phyloP scores from a whole-genome alignment of 2,888 invertebrate genomes.

The Chymomyza fuscimana region DNA sequence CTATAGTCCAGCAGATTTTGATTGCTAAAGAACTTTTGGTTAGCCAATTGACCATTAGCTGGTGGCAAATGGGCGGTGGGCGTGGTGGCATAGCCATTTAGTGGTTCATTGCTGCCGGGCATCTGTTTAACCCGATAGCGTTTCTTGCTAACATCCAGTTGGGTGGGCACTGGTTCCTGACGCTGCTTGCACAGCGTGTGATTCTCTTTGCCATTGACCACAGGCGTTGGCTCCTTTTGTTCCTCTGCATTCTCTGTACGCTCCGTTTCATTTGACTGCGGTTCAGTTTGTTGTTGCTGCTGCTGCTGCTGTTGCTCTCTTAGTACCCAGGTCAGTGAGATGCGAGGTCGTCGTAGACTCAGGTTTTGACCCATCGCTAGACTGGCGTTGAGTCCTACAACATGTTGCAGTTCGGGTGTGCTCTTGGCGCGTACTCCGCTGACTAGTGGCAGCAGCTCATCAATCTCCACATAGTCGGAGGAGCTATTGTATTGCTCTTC shows the following conservation, averaged over 20 bases:
- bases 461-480: slow-evolving; percentile 78
- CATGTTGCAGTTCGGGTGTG: slow-evolving; percentile 67
- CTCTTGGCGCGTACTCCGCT: slow-evolving; percentile 57
- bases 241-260: slow-evolving; percentile 47
- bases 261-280: slow-evolving; percentile 38
- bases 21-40: slow-evolving; percentile 78
- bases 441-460: slow-evolving; percentile 64
- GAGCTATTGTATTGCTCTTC: slow-evolving; percentile 54
- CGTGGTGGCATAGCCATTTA: slow-evolving; percentile 76
- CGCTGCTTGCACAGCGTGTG: slow-evolving; percentile 32
- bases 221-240: slow-evolving; percentile 76
- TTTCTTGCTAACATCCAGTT: slow-evolving; percentile 66
- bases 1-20: slow-evolving; percentile 77
- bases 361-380: slow-evolving; percentile 82
- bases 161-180: slow-evolving; percentile 55
- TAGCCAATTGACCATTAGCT: slow-evolving; percentile 65
- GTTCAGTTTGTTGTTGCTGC: slow-evolving; percentile 53
- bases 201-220: slow-evolving; percentile 70
- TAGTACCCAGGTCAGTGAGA: slow-evolving; percentile 88
- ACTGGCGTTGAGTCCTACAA: slow-evolving; percentile 57
- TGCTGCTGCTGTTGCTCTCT: slow-evolving; percentile 83
- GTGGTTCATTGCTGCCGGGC: slow-evolving; percentile 58
- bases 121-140: slow-evolving; percentile 68
- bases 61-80: slow-evolving; percentile 75
- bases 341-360: slow-evolving; percentile 83